Conservation (phyloP, 2,113 vertebrate genomes). For the Mustela lutreola region DNA sequence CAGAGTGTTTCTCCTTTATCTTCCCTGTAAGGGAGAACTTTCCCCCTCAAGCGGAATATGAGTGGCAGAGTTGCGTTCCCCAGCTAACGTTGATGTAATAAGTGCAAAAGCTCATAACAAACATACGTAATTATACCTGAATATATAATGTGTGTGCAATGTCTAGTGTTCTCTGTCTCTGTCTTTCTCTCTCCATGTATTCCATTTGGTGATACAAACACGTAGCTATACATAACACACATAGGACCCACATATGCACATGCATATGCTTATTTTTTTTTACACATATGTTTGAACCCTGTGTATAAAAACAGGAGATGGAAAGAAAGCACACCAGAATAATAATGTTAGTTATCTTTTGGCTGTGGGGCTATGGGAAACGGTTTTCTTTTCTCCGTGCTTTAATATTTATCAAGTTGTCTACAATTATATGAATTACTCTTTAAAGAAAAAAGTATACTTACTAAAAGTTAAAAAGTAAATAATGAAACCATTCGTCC, state of each 20-base stretch:
- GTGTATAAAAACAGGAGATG: neutral
- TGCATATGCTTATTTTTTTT: neutral
- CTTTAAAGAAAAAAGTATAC: neutral
- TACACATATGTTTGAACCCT: neutral
- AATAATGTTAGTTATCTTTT: neutral
- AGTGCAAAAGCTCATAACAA: neutral
- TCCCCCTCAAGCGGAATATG: neutral
- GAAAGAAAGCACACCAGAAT: neutral
- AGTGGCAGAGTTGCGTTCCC: neutral
- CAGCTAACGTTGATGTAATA: neutral
- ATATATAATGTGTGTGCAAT: neutral
- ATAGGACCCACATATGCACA: neutral
- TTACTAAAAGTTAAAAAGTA: neutral
- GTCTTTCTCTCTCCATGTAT: neutral
- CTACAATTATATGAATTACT: neutral
- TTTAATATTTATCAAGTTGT: neutral
- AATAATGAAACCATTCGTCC: neutral
- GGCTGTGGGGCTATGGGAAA: neutral
- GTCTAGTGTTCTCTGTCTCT: neutral
- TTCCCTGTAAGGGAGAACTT: neutral
- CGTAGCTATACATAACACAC: neutral
- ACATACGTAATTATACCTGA: neutral
- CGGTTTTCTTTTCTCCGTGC: neutral
- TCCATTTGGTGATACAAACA: neutral
- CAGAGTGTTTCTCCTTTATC: neutral